Evolutionary conservation across 2,888 invertebrate genomes (phyloP).

Genomic region (Glaucopsyche alexis): DNA sequence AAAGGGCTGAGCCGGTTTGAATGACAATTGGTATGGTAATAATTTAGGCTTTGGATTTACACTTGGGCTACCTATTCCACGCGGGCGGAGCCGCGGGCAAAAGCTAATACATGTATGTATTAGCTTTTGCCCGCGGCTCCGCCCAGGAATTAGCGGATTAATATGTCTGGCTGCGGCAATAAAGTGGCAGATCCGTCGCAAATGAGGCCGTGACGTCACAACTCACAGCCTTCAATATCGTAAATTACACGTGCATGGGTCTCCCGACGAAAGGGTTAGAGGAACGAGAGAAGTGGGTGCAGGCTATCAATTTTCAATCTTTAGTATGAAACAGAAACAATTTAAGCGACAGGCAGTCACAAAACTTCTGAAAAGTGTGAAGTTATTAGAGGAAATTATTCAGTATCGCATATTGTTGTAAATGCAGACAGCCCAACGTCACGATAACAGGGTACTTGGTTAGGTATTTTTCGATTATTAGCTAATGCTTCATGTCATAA

Average conservation of each 20-base stretch:
- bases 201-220: slow-evolving; percentile 39
- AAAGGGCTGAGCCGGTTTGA: no score
- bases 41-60: no score
- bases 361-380: no score
- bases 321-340: background rate
- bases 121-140: no score
- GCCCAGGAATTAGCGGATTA: slow-evolving; percentile 9
- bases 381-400: background rate
- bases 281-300: slow-evolving; percentile 32
- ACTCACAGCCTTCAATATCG: slow-evolving; percentile 45
- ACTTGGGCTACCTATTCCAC: no score
- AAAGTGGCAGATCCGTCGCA: slow-evolving; percentile 38
- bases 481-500: no score
- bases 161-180: background rate
- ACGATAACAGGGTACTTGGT: no score
- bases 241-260: slow-evolving; percentile 46
- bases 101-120: no score
- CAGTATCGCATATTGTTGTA: background rate
- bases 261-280: slow-evolving; percentile 31
- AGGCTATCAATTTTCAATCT: background rate
- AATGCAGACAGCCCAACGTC: no score
- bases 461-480: no score
- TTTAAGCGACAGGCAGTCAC: background rate
- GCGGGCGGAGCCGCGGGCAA: no score
- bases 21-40: no score